Percentiles rank a stretch among this genome's conserved stretches.
These are phyloP conservation scores for Leucophora obtusa DNA, from an alignment of 2,888 invertebrate species.

Conservation along the genomic window DNA sequence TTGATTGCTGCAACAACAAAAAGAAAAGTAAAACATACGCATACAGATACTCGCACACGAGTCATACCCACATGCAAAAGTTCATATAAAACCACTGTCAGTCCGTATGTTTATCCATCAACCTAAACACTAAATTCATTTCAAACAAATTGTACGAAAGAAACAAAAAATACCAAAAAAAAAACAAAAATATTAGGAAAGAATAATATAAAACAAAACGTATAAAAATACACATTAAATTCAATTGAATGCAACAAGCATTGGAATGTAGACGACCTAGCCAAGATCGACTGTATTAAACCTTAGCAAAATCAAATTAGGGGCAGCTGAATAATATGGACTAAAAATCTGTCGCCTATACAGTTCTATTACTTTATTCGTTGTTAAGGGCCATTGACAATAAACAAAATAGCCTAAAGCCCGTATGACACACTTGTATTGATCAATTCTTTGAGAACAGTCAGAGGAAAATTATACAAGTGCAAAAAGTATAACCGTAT, in stretches of 20 bases:
- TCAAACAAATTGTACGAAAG: slow-evolving; percentile 11
- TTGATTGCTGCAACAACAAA: slow-evolving; percentile 30
- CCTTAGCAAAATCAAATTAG: neutral
- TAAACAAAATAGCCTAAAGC: too few relatives aligned
- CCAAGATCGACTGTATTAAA: slow-evolving; percentile 33
- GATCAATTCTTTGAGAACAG: too few relatives aligned
- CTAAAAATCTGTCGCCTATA: too few relatives aligned
- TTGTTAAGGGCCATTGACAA: too few relatives aligned
- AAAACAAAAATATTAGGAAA: neutral
- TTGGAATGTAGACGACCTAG: slow-evolving; percentile 61
- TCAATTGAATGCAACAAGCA: slow-evolving; percentile 42
- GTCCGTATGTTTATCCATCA: slow-evolving; percentile 1
- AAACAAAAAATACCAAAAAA: neutral
- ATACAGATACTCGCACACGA: neutral
- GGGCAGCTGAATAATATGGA: neutral
- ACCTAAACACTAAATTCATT: slow-evolving; percentile 17
- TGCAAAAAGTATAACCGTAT: too few relatives aligned
- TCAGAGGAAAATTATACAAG: too few relatives aligned
- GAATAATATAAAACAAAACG: slow-evolving; percentile 10
- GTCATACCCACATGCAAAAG: too few relatives aligned
- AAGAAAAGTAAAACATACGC: neutral
- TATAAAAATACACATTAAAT: slow-evolving; percentile 6
- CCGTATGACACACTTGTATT: too few relatives aligned
- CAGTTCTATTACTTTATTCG: too few relatives aligned
- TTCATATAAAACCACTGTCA: neutral